A percentile compares a stretch with the other conserved stretches of the same genome.
phyloP scores from a whole-genome alignment of 37 sponge, comb jelly and placozoan species.

The Agelas oroides region DNA sequence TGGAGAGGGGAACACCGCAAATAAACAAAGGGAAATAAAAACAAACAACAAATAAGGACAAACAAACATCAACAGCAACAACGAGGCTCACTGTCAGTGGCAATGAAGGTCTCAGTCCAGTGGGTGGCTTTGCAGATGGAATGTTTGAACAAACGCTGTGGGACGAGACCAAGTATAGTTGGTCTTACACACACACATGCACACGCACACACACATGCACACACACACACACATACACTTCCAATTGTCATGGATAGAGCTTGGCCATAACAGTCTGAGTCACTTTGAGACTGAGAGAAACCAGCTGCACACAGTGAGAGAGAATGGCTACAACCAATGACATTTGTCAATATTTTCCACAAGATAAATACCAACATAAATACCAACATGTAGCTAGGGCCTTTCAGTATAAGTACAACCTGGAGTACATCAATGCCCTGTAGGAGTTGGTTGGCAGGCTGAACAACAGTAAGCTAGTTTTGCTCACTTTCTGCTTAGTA shows the following conservation, averaged over 20 bases:
- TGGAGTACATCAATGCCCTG: no score
- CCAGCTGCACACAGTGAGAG: not conserved
- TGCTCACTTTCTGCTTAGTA: no score
- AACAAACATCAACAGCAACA: no score
- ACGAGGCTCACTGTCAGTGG: constrained; percentile 62
- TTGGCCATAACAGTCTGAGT: constrained; percentile 67
- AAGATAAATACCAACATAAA: constrained; percentile 17
- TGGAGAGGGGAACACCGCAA: not conserved
- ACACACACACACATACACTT: no score
- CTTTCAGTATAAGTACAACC: no score
- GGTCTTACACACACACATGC: constrained; percentile 21
- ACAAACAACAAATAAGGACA: no score
- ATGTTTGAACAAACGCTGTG: constrained; percentile 73
- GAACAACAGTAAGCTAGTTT: no score
- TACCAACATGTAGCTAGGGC: no score
- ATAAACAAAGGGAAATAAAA: no score
- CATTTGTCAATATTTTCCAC: no score
- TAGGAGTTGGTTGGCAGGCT: no score
- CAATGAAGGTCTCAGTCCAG: constrained; percentile 79
- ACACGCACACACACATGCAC: constrained; percentile 18
- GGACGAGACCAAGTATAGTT: not conserved
- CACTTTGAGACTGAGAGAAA: not conserved
- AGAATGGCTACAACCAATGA: not conserved
- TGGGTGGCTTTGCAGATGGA: constrained; percentile 83
- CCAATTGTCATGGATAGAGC: constrained; percentile 42